Base-by-base conservation (phyloP, 92 coral and sea anemone species). In the Zoanthus sansibaricus region DNA sequence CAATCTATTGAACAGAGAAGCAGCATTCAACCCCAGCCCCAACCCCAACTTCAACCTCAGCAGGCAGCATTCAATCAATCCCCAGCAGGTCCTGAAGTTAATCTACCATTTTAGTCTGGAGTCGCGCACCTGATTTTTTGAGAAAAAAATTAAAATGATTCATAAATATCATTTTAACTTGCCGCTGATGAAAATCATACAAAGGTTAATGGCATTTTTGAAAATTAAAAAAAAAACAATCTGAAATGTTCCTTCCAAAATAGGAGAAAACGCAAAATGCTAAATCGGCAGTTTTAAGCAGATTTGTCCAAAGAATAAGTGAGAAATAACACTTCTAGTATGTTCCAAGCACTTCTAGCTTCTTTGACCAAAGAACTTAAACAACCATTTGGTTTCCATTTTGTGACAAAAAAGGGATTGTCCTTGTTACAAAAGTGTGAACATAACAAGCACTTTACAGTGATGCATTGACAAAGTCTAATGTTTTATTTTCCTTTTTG, bases 1-100 rank as follows among this genome's bases (percentile, higher is more conserved):
- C 72, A 62, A 47, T 15, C 72, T 18, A 31, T 12, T 16, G 83
- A 84, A 48, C 93, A 80, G 66, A 67, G 89, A 78, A 91, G 89
- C 73, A 83, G 77, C 76, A 88, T 91, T 78, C 71, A 71, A 76
- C 74, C 79, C 37, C 83, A 78, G 33, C 88, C 51, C 9, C 66
- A 52, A 17, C 33, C 88, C 21, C 52, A 18, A 12, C 76, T 54
- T 16, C 86, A 46, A 55, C 93, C 86, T 79, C 93, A 90, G 61
- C 54, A 86, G 56, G 71, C 90, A 61, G 77, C 74, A 47, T 73
- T 72, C 61, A 61, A 30, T 66, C 71, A 71, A 31, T 71, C 31
- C 49, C 87, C 87, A 25, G 70, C 79, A 1, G 87, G 80, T 15
- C 94, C 77, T 64, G 82, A 72, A 51, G 75, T 30, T 51, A 80